These are phyloP conservation scores for Schizothorax lantsangensis DNA, from an alignment of 2,797 vertebrate genomes.

Conservation along the genomic window DNA sequence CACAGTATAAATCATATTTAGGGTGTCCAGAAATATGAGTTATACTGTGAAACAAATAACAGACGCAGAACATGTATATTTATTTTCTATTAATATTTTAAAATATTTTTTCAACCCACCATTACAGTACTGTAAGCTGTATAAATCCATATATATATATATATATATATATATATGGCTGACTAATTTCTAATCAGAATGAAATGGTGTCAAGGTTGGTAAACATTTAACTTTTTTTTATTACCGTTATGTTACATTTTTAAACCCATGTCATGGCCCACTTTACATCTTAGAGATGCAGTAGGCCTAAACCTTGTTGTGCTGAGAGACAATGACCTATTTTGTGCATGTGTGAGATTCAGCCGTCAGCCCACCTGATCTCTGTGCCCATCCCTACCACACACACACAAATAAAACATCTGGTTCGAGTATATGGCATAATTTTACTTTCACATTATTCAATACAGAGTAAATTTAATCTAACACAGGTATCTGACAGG, in stretches of 20 bases:
- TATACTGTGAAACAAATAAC: background rate
- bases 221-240: background rate
- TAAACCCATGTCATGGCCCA: background rate
- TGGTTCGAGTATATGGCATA: constrained; percentile 79
- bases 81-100: background rate
- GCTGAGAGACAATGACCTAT: background rate
- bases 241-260: too few species aligned
- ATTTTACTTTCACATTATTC: constrained; percentile 87
- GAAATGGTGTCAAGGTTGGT: too few species aligned
- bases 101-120: background rate
- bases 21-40: background rate
- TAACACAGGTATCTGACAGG: constrained; percentile 84
- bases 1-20: background rate
- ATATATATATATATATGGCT: background rate
- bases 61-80: too few species aligned
- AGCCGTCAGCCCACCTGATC: background rate
- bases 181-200: background rate
- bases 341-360: constrained; percentile 7
- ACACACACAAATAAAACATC: constrained; percentile 36
- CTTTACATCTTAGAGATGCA: too few species aligned
- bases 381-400: background rate
- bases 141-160: background rate
- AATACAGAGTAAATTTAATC: constrained; percentile 85
- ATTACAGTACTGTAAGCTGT: background rate
- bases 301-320: background rate